Evolutionary conservation across 2,888 invertebrate species (phyloP), one percentile per base, ranked within the genome.

Genomic region (Drosophila eohydei): DNA sequence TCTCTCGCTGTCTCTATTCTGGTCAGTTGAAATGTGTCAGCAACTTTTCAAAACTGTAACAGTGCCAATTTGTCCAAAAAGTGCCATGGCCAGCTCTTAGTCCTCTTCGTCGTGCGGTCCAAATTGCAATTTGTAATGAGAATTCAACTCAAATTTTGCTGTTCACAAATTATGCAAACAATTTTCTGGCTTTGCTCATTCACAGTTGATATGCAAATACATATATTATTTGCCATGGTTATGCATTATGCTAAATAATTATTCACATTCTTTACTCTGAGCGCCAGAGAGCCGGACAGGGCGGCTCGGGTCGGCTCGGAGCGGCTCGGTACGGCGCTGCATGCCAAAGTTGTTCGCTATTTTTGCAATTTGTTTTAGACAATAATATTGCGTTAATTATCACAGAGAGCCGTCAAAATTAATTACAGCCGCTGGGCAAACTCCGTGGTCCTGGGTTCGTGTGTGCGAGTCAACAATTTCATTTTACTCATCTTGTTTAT

Each of bases 331-430:
- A 5, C 14, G n/a, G 14, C 8, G 12, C 40, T 40, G 40, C 4
- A 38, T 54, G 32, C 34, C 48, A 55, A 58, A 71, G 57, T 67
- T 81, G 62, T 51, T 71, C 64, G 64, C 62, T 61, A 69, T 66
- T 81, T 70, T 68, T 52, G 63, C 77, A 81, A 74, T 81, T 81
- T 84, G 73, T 67, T 66, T 61, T 71, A 51, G 70, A 65, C 60
- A 70, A 62, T 84, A 82, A 82, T 88, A 76, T 88, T 74, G 73
- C 75, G 81, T 78, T 89, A 89, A 89, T 86, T 86, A 89, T 78
- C 78, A 61, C 54, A 66, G 60, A 83, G 70, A 46, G 68, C 71
- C 58, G 70, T 78, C 61, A 65, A 79, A 80, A 62, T 80, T 63
- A 73, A 72, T 69, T 68, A 72, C 59, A 52, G 52, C 55, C 66